These are phyloP conservation scores for Indri indri DNA, from an alignment of 2,113 vertebrate genomes.

Conservation along the genomic window DNA sequence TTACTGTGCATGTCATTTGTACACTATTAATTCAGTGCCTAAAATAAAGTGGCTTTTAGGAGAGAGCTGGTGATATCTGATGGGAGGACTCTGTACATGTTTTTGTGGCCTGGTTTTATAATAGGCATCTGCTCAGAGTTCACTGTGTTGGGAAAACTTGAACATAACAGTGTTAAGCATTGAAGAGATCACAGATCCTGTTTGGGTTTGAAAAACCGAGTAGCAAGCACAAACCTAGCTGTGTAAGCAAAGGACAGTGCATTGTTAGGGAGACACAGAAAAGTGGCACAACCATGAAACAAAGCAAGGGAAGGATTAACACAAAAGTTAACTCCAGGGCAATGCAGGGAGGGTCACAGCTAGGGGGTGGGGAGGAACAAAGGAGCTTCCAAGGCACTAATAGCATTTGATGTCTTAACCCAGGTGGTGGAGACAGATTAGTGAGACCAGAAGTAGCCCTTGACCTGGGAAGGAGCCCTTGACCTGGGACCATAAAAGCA, in stretches of 20 bases:
- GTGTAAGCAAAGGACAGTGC: not conserved
- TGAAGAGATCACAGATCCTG: constrained; percentile 44
- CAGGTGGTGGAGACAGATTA: not conserved
- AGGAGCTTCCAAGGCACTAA: not conserved
- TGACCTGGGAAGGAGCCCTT: not conserved
- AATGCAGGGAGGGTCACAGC: fast-evolving
- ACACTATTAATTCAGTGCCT: constrained; percentile 51
- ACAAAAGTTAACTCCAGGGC: not conserved
- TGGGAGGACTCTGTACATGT: not conserved
- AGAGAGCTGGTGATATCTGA: not conserved
- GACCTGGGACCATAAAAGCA: not conserved
- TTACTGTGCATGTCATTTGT: constrained; percentile 50
- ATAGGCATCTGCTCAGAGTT: constrained; percentile 21
- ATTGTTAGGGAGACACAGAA: not conserved
- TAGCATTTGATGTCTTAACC: not conserved
- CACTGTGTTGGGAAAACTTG: not conserved
- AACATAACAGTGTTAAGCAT: not conserved
- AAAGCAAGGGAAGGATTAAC: not conserved
- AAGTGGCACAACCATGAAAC: not conserved
- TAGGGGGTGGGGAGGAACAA: not conserved
- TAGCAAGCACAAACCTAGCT: not conserved
- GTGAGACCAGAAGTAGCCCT: not conserved
- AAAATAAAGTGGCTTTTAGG: constrained; percentile 55
- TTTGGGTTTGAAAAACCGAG: constrained; percentile 47
- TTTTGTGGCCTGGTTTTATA: constrained; percentile 45